Evolutionary conservation across 2,113 vertebrate genomes (phyloP).

Genomic region (Candoia aspera): DNA sequence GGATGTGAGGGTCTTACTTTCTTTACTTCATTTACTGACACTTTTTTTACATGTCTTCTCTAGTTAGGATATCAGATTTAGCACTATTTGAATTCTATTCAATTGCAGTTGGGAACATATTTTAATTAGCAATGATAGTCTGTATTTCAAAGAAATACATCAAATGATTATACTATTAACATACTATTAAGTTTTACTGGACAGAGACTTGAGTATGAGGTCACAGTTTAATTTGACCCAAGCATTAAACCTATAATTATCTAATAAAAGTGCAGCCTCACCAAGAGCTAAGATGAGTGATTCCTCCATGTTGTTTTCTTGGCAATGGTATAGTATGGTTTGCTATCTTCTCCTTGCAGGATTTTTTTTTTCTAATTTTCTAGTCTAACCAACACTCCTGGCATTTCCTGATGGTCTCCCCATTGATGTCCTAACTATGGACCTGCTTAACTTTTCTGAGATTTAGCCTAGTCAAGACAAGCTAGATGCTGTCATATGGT

Average conservation of each 20-base stretch:
- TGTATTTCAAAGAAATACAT: not conserved
- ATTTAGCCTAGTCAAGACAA: not conserved
- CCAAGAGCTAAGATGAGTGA: not conserved
- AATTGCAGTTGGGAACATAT: not conserved
- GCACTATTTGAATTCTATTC: not conserved
- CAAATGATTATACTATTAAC: not conserved
- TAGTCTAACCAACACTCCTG: not conserved
- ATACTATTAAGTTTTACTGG: not conserved
- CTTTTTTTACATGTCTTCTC: not conserved
- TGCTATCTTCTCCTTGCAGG: not conserved
- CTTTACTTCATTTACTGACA: not conserved
- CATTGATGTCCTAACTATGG: not conserved
- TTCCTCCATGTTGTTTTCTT: not conserved
- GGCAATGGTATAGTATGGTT: not conserved
- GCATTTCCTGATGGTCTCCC: not conserved
- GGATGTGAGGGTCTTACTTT: not conserved
- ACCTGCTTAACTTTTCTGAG: not conserved
- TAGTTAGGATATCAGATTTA: not conserved
- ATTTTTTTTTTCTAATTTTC: not conserved
- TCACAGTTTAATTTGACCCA: not conserved
- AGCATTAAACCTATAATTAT: not conserved
- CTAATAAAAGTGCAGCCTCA: not conserved
- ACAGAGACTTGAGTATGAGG: not conserved
- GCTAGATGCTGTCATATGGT: no score
- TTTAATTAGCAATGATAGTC: constrained; percentile 12